Percentiles rank a stretch among this genome's conserved stretches.
Conservation (phyloP, 2,113 vertebrate species). For the Pelobates fuscus region DNA sequence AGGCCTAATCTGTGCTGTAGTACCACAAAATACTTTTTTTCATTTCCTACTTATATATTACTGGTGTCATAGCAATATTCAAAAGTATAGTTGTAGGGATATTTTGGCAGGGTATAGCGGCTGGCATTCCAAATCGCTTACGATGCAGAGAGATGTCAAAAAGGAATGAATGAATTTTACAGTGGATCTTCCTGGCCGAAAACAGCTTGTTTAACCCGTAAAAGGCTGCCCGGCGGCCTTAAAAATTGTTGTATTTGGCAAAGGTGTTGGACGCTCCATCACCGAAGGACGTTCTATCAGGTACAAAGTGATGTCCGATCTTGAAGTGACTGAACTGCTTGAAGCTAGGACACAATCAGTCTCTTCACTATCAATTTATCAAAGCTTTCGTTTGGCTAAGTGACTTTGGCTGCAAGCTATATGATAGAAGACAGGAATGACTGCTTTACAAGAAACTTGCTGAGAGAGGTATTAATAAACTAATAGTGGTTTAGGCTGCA, state of each 20-base stretch:
- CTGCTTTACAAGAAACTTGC: conserved; percentile 37
- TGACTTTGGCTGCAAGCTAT: conserved; percentile 43
- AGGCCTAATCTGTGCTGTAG: too few species aligned
- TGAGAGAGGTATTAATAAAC: conserved; percentile 46
- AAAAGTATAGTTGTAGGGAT: too few species aligned
- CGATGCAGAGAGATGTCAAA: neutral
- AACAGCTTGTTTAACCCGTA: neutral
- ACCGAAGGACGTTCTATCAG: neutral
- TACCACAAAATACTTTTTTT: too few species aligned
- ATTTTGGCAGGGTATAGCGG: too few species aligned
- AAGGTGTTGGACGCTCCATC: neutral
- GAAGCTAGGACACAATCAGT: neutral
- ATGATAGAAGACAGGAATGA: conserved; percentile 48
- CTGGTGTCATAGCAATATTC: too few species aligned
- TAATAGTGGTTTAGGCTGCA: conserved; percentile 51
- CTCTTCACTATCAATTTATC: conserved; percentile 54
- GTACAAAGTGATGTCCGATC: neutral
- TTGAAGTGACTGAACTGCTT: neutral
- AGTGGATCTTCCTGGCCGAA: neutral
- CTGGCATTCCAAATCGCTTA: too few species aligned
- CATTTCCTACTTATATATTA: too few species aligned
- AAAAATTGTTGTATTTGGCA: neutral
- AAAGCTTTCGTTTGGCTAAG: conserved; percentile 40
- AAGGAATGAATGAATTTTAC: neutral
- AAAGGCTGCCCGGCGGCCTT: neutral